Conservation (phyloP, 2,113 vertebrate species). For the Phocoena phocoena region DNA sequence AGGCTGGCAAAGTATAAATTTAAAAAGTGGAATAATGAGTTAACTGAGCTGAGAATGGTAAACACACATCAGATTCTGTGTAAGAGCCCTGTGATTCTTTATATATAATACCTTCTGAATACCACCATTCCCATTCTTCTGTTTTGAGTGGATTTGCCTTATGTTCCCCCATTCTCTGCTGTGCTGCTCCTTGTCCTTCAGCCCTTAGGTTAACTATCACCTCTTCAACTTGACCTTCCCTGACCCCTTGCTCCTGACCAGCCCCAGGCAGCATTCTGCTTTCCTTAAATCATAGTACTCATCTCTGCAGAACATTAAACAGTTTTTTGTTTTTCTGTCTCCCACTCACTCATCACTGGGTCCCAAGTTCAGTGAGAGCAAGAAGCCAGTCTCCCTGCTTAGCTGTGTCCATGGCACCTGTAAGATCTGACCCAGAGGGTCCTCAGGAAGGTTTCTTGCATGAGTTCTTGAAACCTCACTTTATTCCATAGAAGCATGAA, state of each 20-base stretch:
- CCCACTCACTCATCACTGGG: not conserved
- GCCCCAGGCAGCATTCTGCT: not conserved
- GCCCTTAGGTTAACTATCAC: not conserved
- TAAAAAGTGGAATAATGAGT: not conserved
- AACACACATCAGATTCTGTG: fast-evolving
- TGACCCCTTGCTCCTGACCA: not conserved
- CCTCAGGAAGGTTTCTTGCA: not conserved
- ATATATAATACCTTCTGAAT: not conserved
- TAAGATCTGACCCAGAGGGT: not conserved
- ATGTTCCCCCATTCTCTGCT: not conserved
- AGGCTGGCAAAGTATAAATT: not conserved
- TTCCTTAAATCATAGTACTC: not conserved
- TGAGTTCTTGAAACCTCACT: not conserved
- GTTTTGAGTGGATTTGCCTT: not conserved
- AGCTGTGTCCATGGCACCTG: not conserved
- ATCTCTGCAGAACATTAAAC: not conserved
- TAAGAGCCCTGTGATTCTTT: no score
- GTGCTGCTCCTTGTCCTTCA: not conserved
- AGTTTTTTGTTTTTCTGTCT: not conserved
- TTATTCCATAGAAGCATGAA: not conserved
- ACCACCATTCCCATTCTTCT: not conserved
- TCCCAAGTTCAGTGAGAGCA: not conserved
- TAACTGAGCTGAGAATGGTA: not conserved
- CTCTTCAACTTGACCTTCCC: not conserved
- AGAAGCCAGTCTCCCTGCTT: not conserved